Evolutionary conservation across 2,797 vertebrate genomes (phyloP).

Genomic region (Cryptoprocta ferox): DNA sequence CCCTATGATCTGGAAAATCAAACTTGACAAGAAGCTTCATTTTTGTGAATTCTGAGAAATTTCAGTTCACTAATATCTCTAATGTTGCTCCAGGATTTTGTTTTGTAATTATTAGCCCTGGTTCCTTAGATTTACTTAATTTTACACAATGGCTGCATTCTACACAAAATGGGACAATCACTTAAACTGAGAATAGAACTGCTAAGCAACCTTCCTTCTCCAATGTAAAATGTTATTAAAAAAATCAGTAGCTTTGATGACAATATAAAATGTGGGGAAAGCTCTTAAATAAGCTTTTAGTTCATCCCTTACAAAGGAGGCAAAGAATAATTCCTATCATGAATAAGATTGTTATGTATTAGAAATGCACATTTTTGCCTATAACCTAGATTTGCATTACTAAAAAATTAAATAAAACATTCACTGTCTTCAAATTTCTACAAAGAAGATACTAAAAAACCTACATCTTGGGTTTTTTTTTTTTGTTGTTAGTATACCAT

Average conservation of each 20-base stretch:
- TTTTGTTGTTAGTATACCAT: background rate
- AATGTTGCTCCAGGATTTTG: background rate
- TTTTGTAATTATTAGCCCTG: background rate
- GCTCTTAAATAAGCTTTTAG: background rate
- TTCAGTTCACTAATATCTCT: background rate
- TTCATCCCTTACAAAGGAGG: background rate
- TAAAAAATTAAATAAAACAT: conserved; percentile 33
- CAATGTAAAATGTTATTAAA: background rate
- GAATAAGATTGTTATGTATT: background rate
- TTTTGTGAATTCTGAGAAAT: conserved; percentile 10
- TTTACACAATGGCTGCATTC: background rate
- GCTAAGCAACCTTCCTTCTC: background rate
- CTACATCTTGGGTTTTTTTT: background rate
- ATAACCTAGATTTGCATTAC: background rate
- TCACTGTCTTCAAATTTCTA: background rate
- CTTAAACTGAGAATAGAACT: background rate
- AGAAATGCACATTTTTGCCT: background rate
- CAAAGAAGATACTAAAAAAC: too few species aligned
- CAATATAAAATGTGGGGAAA: background rate
- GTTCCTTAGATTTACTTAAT: background rate
- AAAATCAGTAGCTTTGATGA: background rate
- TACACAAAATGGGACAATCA: background rate
- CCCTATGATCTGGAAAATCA: background rate
- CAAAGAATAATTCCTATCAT: background rate
- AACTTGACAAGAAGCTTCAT: conserved; percentile 3